Base-by-base conservation (phyloP, 2,113 vertebrate species). In the Vulpes lagopus region DNA sequence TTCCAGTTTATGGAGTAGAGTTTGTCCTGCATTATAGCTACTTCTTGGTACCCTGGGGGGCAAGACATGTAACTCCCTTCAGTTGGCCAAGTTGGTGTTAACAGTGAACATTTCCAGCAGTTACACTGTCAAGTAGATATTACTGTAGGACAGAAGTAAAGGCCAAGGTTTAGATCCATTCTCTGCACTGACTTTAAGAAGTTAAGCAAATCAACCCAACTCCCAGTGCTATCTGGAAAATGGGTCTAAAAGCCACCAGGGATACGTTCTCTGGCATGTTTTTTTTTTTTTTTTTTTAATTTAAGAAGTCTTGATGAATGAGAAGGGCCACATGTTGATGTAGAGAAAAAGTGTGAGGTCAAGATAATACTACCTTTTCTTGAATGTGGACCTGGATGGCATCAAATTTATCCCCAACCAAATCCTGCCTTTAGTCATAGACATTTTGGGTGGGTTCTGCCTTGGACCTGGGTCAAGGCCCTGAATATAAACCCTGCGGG, bases 401-500 rank as follows among this genome's bases (percentile, higher is more conserved):
- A 8, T 67, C 60, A 57, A 38, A 43, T 67, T 38, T 53, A 32
- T 67, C 60, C 60, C 53, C 94, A 51, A 59, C n/a, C 15, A 35
- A 89, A 64, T 83, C 59, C 84, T 59, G 10, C 80, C 69, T 94
- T 84, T 90, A n/a, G 82, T 73, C 23, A 4, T 64, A 76, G 86
- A 83, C 57, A 30, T 95, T 60, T 88, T 88, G 74, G 38, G 57
- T 87, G 59, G 79, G 69, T 12, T 93, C n/a, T 93, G 51, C 53
- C 74, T 82, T 74, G 35, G 71, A 65, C 73, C 27, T 32, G 76
- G 62, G 35, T 69, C 19, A 51, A 81, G 74, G 53, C 60, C 80
- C 88, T 22, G 32, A 94, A 25, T 8, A 0, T 38, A 69, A 88
- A 16, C 38, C 59, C 90, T 91, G 23, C 51, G 19, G 60, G 65